These are phyloP conservation scores for Malurus elegans DNA, from an alignment of 2,113 vertebrate genomes.

Conservation along the genomic window DNA sequence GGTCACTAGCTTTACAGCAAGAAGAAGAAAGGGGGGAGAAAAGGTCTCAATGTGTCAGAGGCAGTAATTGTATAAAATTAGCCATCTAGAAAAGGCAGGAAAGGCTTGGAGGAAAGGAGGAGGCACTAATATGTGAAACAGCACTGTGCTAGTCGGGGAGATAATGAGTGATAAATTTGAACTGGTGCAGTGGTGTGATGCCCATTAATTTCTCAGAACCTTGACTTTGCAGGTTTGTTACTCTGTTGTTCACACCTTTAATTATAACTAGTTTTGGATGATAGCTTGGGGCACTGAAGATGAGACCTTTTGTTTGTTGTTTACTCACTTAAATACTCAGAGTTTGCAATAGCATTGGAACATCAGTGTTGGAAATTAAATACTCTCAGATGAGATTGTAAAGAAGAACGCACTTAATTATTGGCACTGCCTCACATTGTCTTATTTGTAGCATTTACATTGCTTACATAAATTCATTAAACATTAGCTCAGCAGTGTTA, in stretches of 20 bases:
- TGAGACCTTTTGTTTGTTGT: conserved; percentile 69
- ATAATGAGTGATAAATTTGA: conserved; percentile 69
- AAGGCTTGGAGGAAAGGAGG: conserved; percentile 24
- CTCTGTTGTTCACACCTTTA: conserved; percentile 75
- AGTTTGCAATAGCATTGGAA: conserved; percentile 41
- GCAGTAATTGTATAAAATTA: conserved; percentile 67
- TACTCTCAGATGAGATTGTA: conserved; percentile 37
- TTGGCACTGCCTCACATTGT: background rate
- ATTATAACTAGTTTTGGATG: conserved; percentile 69
- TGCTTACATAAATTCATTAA: conserved; percentile 30
- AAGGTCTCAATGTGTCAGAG: conserved; percentile 52
- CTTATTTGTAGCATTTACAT: conserved; percentile 12
- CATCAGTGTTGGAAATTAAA: conserved; percentile 53
- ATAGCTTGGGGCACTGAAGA: conserved; percentile 57
- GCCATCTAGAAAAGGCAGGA: conserved; percentile 53
- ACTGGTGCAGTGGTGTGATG: conserved; percentile 60
- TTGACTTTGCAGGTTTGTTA: conserved; percentile 73
- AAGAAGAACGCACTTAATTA: conserved; percentile 5
- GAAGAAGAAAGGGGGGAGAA: background rate
- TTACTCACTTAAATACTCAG: conserved; percentile 66
- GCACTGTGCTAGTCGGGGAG: conserved; percentile 10
- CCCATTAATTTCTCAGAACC: conserved; percentile 70
- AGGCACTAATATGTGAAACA: conserved; percentile 30
- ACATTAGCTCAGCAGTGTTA: background rate
- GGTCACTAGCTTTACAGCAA: conserved; percentile 47